Conservation (phyloP, 1,140 invertebrate species). For the Drosophila repleta region DNA sequence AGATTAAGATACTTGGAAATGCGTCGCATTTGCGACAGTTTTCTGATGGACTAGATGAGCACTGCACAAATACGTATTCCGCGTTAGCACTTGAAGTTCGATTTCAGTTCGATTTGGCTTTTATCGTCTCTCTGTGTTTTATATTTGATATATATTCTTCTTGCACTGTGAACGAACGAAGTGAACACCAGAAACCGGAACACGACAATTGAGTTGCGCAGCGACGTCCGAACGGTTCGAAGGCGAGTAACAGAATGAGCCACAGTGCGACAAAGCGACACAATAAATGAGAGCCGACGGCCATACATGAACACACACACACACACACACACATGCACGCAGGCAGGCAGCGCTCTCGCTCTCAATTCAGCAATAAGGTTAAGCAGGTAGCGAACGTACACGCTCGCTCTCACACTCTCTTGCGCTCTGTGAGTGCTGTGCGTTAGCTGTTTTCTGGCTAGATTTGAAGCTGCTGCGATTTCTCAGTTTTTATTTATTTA, state of each 20-base stretch:
- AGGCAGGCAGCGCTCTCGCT: slow-evolving; percentile 19
- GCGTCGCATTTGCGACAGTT: slow-evolving; percentile 51
- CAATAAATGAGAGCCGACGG: slow-evolving; percentile 33
- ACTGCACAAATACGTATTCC: slow-evolving; percentile 12
- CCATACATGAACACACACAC: slow-evolving; percentile 2
- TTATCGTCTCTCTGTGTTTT: slow-evolving; percentile 24
- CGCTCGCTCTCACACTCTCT: slow-evolving; percentile 11
- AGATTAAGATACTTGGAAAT: slow-evolving; percentile 29
- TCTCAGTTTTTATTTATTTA: background rate
- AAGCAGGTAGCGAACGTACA: slow-evolving; percentile 43
- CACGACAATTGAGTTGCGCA: slow-evolving; percentile 19
- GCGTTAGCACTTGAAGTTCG: slow-evolving; percentile 7
- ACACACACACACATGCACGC: background rate
- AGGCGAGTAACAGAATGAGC: slow-evolving; percentile 46
- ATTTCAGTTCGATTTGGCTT: background rate
- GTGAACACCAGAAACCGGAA: slow-evolving; percentile 20
- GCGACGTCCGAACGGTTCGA: slow-evolving; percentile 40
- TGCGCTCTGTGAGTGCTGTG: slow-evolving; percentile 10
- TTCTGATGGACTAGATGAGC: slow-evolving; percentile 19
- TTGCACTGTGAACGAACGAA: slow-evolving; percentile 19
- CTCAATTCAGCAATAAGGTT: slow-evolving; percentile 56
- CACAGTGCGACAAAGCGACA: slow-evolving; percentile 30
- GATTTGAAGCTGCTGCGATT: background rate
- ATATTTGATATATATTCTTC: slow-evolving; percentile 11
- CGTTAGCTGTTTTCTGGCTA: slow-evolving; percentile 29